A percentile compares a stretch with the other conserved stretches of the same genome.
Evolutionary conservation across 2,888 invertebrate genomes (phyloP).

Genomic region (Halocaridina rubra): DNA sequence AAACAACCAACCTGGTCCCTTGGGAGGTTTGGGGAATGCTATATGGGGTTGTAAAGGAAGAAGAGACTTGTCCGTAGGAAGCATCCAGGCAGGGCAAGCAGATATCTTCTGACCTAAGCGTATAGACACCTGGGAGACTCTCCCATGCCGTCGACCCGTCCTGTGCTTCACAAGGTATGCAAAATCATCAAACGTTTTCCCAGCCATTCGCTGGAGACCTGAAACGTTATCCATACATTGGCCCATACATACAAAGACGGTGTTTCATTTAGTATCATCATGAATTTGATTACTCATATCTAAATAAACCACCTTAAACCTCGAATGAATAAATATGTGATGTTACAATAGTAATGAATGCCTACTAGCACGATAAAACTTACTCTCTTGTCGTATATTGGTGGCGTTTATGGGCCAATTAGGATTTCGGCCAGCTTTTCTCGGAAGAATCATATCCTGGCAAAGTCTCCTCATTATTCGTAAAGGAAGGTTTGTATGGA

Average conservation of each 20-base stretch:
- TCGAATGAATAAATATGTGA: too few relatives aligned
- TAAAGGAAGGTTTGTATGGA: conserved; percentile 68
- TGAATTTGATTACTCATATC: neutral
- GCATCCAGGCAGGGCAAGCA: conserved; percentile 78
- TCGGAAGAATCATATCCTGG: conserved; percentile 82
- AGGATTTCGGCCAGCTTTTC: conserved; percentile 90
- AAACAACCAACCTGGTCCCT: conserved; percentile 78
- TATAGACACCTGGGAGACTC: conserved; percentile 51
- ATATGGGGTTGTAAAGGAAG: conserved; percentile 84
- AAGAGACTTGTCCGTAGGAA: conserved; percentile 77
- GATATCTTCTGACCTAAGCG: conserved; percentile 73
- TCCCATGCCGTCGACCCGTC: conserved; percentile 54
- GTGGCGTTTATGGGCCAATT: conserved; percentile 73
- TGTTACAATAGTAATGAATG: too few relatives aligned
- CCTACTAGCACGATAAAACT: too few relatives aligned
- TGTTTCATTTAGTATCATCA: too few relatives aligned
- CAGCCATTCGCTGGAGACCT: conserved; percentile 60
- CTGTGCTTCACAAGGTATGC: conserved; percentile 53
- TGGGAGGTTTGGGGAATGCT: conserved; percentile 91
- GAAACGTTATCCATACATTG: conserved; percentile 42
- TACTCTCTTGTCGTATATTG: conserved; percentile 89
- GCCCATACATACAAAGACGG: conserved; percentile 23
- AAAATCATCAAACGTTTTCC: conserved; percentile 59
- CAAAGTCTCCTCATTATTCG: conserved; percentile 77
- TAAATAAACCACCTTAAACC: too few relatives aligned